phyloP scores from a whole-genome alignment of 2,113 vertebrate species.

The Ptychochromis oligacanthus region DNA sequence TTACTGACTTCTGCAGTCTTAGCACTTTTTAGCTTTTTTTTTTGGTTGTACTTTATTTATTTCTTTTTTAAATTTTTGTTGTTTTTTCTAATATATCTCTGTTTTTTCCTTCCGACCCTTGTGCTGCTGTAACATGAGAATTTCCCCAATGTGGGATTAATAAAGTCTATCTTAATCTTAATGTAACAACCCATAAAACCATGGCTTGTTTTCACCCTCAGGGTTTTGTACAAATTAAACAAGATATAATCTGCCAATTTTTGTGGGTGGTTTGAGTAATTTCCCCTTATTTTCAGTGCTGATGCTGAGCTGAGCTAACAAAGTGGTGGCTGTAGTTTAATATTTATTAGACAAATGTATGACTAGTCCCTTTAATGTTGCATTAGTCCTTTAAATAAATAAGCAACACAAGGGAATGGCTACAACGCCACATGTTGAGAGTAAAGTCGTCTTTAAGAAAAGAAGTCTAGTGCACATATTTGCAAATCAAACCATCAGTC shows the following conservation, averaged over 20 bases:
- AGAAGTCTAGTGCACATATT: no score
- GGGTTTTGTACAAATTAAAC: no score
- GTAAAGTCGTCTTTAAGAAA: not conserved
- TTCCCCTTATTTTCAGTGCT: not conserved
- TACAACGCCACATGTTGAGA: not conserved
- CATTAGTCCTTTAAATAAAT: not conserved
- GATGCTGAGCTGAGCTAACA: not conserved
- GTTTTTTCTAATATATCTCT: no score
- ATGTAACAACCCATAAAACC: not conserved
- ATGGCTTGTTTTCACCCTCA: not conserved
- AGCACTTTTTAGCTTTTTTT: no score
- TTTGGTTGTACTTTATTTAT: no score
- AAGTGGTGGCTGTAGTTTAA: not conserved
- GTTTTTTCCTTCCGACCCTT: no score
- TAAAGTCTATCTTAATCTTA: no score
- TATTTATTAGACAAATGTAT: not conserved
- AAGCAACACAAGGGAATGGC: not conserved
- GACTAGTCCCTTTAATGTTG: not conserved
- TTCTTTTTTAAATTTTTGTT: no score
- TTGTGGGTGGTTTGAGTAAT: not conserved
- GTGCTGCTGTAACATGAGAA: no score
- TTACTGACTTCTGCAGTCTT: no score
- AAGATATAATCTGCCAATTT: not conserved
- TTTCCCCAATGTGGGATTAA: no score
- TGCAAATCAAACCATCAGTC: no score